Conservation (phyloP, 1,140 invertebrate species). For the Pseudomyrmex concolor region DNA sequence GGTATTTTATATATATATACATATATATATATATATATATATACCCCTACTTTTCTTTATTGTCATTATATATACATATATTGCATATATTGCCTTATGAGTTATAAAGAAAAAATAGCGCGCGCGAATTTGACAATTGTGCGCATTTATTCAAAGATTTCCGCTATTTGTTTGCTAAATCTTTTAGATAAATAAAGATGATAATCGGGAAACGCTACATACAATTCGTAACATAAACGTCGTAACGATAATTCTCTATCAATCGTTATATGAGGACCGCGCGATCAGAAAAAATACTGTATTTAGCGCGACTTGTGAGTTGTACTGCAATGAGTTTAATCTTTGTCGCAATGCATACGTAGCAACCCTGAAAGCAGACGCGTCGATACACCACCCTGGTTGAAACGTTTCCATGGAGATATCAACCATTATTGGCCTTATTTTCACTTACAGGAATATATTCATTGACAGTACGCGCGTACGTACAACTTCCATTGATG, state of each 20-base stretch:
- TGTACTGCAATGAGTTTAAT: neutral
- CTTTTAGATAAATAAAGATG: neutral
- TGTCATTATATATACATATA: too few species aligned
- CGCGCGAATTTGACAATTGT: neutral
- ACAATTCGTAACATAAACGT: too few species aligned
- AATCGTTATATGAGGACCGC: too few species aligned
- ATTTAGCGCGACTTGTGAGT: neutral
- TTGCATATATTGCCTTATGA: too few species aligned
- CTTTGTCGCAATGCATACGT: neutral
- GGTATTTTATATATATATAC: neutral
- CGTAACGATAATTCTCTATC: neutral
- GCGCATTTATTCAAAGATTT: neutral
- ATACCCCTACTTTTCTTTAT: too few species aligned
- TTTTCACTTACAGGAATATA: neutral
- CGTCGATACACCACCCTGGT: slow-evolving; percentile 30
- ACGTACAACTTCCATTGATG: slow-evolving; percentile 49
- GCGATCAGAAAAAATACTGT: neutral
- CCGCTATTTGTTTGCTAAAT: neutral
- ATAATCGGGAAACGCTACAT: neutral
- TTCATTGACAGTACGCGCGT: slow-evolving; percentile 31
- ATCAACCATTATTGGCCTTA: neutral
- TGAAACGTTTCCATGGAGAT: slow-evolving; percentile 24
- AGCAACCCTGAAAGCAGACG: slow-evolving; percentile 9
- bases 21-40: too few species aligned
- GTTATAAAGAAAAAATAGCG: too few species aligned